These are phyloP conservation scores for Narcine bancroftii DNA, from an alignment of 2,113 vertebrate genomes.

Conservation along the genomic window DNA sequence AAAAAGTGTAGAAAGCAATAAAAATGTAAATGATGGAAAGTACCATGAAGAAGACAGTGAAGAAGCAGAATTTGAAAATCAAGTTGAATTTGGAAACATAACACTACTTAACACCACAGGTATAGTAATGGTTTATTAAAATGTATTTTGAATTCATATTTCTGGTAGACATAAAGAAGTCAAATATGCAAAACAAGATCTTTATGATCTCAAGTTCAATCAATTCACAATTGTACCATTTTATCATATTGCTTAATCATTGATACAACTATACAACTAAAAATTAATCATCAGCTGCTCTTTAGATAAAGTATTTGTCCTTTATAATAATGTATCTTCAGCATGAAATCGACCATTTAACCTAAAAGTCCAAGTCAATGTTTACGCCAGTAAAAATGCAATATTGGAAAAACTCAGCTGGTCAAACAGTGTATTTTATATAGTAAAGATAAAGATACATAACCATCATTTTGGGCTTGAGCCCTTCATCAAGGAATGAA, in stretches of 20 bases:
- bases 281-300: too few relatives aligned
- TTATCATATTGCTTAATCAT: background rate
- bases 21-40: background rate
- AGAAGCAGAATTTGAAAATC: slow-evolving; percentile 40
- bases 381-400: too few relatives aligned
- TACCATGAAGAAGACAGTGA: background rate
- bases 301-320: background rate
- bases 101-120: slow-evolving; percentile 7
- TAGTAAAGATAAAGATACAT: too few relatives aligned
- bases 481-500: too few relatives aligned
- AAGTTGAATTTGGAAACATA: slow-evolving; percentile 20
- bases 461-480: too few relatives aligned
- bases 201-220: background rate
- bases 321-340: background rate
- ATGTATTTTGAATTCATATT: background rate
- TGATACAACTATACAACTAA: background rate
- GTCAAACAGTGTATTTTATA: too few relatives aligned
- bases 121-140: background rate
- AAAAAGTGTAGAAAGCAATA: slow-evolving; percentile 38
- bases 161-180: background rate
- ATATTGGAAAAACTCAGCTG: too few relatives aligned
- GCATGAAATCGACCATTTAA: too few relatives aligned
- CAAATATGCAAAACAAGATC: background rate
- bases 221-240: background rate
- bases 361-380: too few relatives aligned